These are phyloP conservation scores for Morpho achilles DNA, from an alignment of 2,888 invertebrate genomes.

Conservation along the genomic window DNA sequence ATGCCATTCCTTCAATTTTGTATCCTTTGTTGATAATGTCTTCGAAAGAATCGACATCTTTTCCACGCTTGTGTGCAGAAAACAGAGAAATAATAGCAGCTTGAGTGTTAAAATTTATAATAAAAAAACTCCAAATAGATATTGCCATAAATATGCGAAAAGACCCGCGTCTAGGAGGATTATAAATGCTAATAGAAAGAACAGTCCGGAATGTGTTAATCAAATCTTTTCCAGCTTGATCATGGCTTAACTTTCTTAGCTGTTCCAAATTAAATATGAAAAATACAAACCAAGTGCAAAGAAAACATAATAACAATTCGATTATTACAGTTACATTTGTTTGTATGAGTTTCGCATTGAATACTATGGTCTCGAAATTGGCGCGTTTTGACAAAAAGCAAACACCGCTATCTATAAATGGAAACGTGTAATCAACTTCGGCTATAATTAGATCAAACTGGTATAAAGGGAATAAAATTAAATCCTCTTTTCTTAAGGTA, in stretches of 20 bases:
- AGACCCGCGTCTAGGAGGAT: slow-evolving; percentile 45
- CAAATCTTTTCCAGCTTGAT: slow-evolving; percentile 62
- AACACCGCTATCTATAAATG: slow-evolving; percentile 59
- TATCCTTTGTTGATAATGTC: slow-evolving; percentile 64
- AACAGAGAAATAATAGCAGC: slow-evolving; percentile 67
- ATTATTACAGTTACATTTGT: slow-evolving; percentile 37
- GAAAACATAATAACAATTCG: slow-evolving; percentile 42
- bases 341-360: slow-evolving; percentile 45
- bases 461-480: slow-evolving; percentile 57
- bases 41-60: slow-evolving; percentile 64
- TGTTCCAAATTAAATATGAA: slow-evolving; percentile 47
- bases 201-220: slow-evolving; percentile 54
- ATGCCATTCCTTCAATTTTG: slow-evolving; percentile 59
- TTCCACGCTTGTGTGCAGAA: slow-evolving; percentile 59
- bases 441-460: slow-evolving; percentile 57
- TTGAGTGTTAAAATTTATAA: slow-evolving; percentile 62
- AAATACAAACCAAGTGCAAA: slow-evolving; percentile 58
- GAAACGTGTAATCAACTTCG: slow-evolving; percentile 52
- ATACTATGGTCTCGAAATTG: slow-evolving; percentile 53
- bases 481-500: slow-evolving; percentile 52
- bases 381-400: slow-evolving; percentile 60
- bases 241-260: slow-evolving; percentile 36
- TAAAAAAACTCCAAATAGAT: slow-evolving; percentile 62
- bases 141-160: slow-evolving; percentile 58
- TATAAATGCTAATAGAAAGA: slow-evolving; percentile 48